These are phyloP conservation scores for Halichoerus grypus DNA, from an alignment of 2,113 vertebrate species.

Conservation along the genomic window DNA sequence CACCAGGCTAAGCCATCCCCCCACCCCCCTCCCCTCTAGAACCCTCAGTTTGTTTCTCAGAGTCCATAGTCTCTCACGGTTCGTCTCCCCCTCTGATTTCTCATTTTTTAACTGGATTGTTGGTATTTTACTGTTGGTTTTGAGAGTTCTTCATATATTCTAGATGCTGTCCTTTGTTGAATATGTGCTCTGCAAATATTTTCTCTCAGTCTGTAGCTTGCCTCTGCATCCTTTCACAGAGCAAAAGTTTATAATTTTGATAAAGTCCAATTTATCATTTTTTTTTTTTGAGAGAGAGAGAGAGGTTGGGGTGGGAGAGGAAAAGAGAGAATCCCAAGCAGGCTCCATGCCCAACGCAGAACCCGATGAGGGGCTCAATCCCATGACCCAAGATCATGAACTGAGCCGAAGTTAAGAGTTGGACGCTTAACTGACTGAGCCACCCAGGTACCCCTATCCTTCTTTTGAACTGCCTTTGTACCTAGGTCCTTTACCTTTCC, in stretches of 20 bases:
- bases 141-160: not conserved
- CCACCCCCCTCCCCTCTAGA: too few species aligned
- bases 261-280: not conserved
- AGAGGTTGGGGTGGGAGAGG: not conserved
- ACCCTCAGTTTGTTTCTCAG: too few species aligned
- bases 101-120: not conserved
- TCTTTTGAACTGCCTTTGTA: slow-evolving; percentile 34
- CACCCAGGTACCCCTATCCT: not conserved
- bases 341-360: not conserved
- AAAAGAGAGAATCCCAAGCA: not conserved
- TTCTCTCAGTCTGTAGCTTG: slow-evolving; percentile 27
- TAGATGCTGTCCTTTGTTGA: not conserved
- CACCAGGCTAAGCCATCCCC: too few species aligned
- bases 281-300: not conserved
- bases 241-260: slow-evolving; percentile 7
- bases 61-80: too few species aligned
- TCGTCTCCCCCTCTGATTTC: not conserved
- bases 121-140: not conserved
- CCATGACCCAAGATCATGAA: not conserved
- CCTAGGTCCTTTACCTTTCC: slow-evolving; percentile 19
- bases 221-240: not conserved
- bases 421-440: not conserved
- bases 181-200: not conserved
- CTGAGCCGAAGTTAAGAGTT: not conserved
- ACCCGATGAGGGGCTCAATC: not conserved